Evolutionary conservation across 2,113 vertebrate genomes (phyloP), one percentile per base, ranked within the genome.

Genomic region (Tenebrosternarchus preto): DNA sequence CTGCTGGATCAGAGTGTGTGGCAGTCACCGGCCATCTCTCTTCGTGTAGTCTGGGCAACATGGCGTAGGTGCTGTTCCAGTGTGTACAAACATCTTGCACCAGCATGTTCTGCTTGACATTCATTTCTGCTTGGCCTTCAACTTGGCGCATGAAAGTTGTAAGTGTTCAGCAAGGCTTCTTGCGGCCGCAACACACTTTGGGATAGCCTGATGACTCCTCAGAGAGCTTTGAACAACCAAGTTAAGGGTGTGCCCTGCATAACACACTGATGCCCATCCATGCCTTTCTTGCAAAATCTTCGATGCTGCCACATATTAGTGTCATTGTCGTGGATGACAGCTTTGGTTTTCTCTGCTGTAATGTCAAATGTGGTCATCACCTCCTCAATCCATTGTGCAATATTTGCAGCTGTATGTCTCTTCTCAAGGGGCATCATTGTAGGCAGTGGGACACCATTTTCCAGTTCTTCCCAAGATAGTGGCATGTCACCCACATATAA

Each of bases 81-180:
- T n/a, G n/a, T n/a, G n/a, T n/a, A n/a, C n/a, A n/a, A n/a, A n/a
- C 59, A 79, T 79, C 57, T 27, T 78, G 76, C 8, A 70, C 66
- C 57, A 82, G 25, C 83, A 78, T 79, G 22, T 75, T 22, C 63
- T 69, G 25, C 8, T 27, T 19, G 1, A 46, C 61, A 27, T 53
- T 63, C 71, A 79, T 79, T 83, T 83, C 73, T 85, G 83, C 39
- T 83, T 87, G 0, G 60, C 68, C 27, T 80, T 84, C 0, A 87
- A 46, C 6, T 82, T 85, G 4, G 67, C 61, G 68, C 77, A 71
- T 43, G 81, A 84, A 27, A 82, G 17, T 8, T 88, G 82, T 72
- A 88, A 84, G 43, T 86, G 76, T 70, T 86, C 36, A 0, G 83
- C 74, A 20, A 85, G 76, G 57, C 76, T 50, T 70, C 72, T 57